These are phyloP conservation scores for Gryon sp. DNA, from an alignment of 1,140 invertebrate genomes.

Conservation along the genomic window DNA sequence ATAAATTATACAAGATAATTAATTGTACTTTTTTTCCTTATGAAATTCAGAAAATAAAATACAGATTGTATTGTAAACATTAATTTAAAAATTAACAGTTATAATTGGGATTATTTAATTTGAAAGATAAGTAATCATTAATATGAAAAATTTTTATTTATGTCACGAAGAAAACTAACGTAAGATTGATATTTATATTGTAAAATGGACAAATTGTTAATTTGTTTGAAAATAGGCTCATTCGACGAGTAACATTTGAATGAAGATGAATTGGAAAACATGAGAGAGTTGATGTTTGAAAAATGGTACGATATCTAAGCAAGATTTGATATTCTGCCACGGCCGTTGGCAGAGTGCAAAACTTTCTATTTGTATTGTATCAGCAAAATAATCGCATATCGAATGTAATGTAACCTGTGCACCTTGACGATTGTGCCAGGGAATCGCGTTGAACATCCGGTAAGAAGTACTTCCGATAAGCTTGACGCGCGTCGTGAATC, in stretches of 20 bases:
- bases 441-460: constrained; percentile 47
- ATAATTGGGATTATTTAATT: no score
- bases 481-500: constrained; percentile 36
- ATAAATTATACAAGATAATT: no score
- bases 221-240: no score
- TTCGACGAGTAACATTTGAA: constrained; percentile 6
- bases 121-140: no score
- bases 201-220: no score
- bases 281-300: constrained; percentile 9
- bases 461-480: constrained; percentile 57
- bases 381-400: constrained; percentile 42
- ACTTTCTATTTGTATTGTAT: constrained; percentile 59
- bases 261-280: constrained; percentile 7
- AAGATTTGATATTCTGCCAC: constrained; percentile 33
- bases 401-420: constrained; percentile 45
- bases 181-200: no score
- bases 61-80: no score
- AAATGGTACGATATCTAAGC: constrained; percentile 26
- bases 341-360: constrained; percentile 14
- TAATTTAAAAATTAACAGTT: no score
- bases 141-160: no score
- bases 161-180: no score
- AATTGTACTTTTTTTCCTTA: no score
- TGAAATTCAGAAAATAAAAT: no score
- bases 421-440: constrained; percentile 51